Base-by-base conservation (phyloP, 2,113 vertebrate species). In the Psophia crepitans region DNA sequence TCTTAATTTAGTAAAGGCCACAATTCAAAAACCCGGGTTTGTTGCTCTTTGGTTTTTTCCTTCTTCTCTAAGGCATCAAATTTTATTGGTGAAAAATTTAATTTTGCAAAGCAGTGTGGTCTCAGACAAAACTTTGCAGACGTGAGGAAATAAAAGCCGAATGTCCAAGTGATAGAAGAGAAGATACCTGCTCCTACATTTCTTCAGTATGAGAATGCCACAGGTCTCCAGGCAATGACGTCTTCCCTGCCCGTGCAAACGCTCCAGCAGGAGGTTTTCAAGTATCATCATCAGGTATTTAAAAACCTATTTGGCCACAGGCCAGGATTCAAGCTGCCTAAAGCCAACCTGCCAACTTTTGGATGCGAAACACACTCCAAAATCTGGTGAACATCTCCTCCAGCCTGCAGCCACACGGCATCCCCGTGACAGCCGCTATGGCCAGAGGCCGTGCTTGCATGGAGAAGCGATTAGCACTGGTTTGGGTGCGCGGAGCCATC, bases 41-140 rank as follows among this genome's bases (percentile, higher is more conserved):
- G 54, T 41, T 69, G 91, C 46, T 91, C 63, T 80, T 80, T n/a
- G 43, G 57, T 85, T 71, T 30, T 35, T 19, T 2, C 26, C 43
- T 66, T 74, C 58, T 92, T 88, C 95, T 87, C 79, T 64, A 78
- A 66, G 23, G 53, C 69, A 91, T 77, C 86, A 74, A 46, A 23
- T 95, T 89, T 95, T 89, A 83, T 51, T 48, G 75, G 64, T 82
- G 73, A 96, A 94, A 94, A 79, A 86, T 44, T 46, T 57, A 32
- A 84, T 78, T 94, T 80, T 84, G 46, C 84, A 80, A 65, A 80
- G 78, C 0, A 0, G 81, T 1, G 2, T 12, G 54, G 68, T 41
- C 82, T 89, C 37, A 63, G 51, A 51, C 77, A 71, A 70, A 95
- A 48, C 37, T 65, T 58, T 51, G 48, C 71, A 88, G 83, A 87